Base-by-base conservation (phyloP, 2,797 vertebrate genomes). In the Mallotus villosus region DNA sequence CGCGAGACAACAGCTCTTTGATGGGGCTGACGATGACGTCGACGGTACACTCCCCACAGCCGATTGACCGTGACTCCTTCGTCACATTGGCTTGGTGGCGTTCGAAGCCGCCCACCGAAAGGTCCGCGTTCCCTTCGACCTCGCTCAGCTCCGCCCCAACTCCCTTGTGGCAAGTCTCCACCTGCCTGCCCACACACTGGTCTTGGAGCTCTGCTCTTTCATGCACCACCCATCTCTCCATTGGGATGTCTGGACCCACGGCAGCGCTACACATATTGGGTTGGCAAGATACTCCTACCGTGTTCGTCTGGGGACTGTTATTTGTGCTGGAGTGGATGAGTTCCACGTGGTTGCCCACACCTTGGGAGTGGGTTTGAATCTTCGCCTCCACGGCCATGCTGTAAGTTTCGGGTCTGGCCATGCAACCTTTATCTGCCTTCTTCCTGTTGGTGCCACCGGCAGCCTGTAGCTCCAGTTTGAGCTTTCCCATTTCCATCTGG, bases 401-500 rank as follows among this genome's bases (percentile, higher is more conserved):
- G 89, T 94, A 87, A 64, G 92, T 94, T 58, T 86, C 86, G 0
- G 97, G 97, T 79, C 92, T 93, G 75, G 89, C 94, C 93, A 88
- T 94, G 3, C 62, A 0, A 0, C 95, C 94, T 87, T 97, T 99
- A 88, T 98, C 97, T 0, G 89, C 84, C 58, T 93, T 97, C 74
- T 97, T 98, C 86, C 94, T 95, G 29, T 83, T 95, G 0, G 89
- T 75, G 0, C 88, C 87, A 0, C 96, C 95, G 1, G 97, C 98
- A 0, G 92, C 96, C 78, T 97, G 95, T 8, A 99, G 94, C 85
- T 99, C 96, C 49, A 98, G 93, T 70, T 99, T 99, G 6, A 99
- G 91, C 85, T 96, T 98, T 9, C 95, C 95, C 97, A 99, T 99
- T 81, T 99, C 98, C 82, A 95, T 94, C 78, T 96, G 91, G 60